Evolutionary conservation across 2,888 invertebrate genomes (phyloP).

Genomic region (Ectropis crepuscularia): DNA sequence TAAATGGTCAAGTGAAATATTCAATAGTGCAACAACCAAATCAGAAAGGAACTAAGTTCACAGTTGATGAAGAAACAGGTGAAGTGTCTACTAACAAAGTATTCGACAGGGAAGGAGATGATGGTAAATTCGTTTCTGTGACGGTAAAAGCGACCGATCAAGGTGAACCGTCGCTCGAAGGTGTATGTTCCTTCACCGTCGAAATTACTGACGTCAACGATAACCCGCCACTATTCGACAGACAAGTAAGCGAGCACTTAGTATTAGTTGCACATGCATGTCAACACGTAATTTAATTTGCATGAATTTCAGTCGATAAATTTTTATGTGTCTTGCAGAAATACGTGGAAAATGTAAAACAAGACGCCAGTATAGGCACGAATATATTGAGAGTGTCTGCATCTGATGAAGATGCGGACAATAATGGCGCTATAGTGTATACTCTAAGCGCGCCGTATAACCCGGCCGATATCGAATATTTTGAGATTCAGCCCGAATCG

Average conservation of each 20-base stretch:
- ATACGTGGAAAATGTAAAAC: constrained; percentile 98
- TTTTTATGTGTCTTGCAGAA: constrained; percentile 87
- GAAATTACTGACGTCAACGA: constrained; percentile 99
- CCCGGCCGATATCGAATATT: constrained; percentile 96
- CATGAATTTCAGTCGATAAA: constrained; percentile 52
- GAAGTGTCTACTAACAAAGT: constrained; percentile 98
- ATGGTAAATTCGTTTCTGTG: constrained; percentile 97
- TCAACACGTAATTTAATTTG: constrained; percentile 49
- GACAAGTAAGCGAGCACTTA: constrained; percentile 89
- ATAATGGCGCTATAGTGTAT: constrained; percentile 97
- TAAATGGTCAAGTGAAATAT: constrained; percentile 97
- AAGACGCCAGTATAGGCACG: constrained; percentile 97
- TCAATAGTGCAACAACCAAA: constrained; percentile 98
- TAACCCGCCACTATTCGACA: constrained; percentile 97
- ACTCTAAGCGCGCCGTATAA: constrained; percentile 95
- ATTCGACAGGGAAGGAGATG: constrained; percentile 98
- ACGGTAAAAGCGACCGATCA: constrained; percentile 99
- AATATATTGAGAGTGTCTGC: constrained; percentile 97
- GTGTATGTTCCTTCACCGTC: constrained; percentile 99
- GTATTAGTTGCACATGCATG: constrained; percentile 59
- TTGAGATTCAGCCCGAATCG: constrained; percentile 97
- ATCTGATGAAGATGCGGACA: constrained; percentile 98
- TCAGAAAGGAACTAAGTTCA: constrained; percentile 97
- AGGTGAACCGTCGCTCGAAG: constrained; percentile 98
- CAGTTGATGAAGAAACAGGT: constrained; percentile 97